Base-by-base conservation (phyloP, 2,113 vertebrate genomes). In the Xiphophorus maculatus region DNA sequence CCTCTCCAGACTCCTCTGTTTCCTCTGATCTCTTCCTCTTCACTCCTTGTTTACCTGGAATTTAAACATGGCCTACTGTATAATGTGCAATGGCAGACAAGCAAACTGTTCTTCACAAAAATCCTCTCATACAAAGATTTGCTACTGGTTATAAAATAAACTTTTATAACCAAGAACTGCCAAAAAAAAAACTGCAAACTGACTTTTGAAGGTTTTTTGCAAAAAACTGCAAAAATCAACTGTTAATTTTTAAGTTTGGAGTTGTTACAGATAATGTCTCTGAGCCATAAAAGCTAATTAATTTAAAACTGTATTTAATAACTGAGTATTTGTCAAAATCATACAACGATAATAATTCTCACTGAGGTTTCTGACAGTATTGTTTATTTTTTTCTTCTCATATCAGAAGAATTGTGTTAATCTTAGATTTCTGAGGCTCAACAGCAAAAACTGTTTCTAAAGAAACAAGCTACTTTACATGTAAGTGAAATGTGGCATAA, bases 11-110 rank as follows among this genome's bases (percentile, higher is more conserved):
- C 78, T 92, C 86, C 66, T 87, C 85, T 5, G 27, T 27, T 48
- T 93, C 91, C 30, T 90, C 87, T 10, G 86, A 91, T 33, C 81
- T 76, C 78, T 83, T 93, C 66, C 91, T 91, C 82, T 93, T 92
- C 66, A 80, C 7, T 13, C 87, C 73, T 51, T 89, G 69, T 73
- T 88, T 70, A 78, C 76, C 93, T 94, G 79, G 5, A 64, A 69
- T 6, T n/a, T 32, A 63, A 70, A 63, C 2, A 71, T 17, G 25
- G 63, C 40, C 19, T 3, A 32, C 62, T 54, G 37, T 22, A 62
- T 61, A 2, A 3, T 2, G 44, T 30, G 1, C 54, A 13, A 0
- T 3, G 30, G n/a, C 22, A 58, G 15, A 48, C 4, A 17, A 48
- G 44, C 44, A 48, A 28, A 27, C 25, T 28, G 5, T 13, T 12